Percentiles rank a stretch among this genome's conserved stretches.
phyloP scores from a whole-genome alignment of 2,888 invertebrate species.

The Leucania comma region DNA sequence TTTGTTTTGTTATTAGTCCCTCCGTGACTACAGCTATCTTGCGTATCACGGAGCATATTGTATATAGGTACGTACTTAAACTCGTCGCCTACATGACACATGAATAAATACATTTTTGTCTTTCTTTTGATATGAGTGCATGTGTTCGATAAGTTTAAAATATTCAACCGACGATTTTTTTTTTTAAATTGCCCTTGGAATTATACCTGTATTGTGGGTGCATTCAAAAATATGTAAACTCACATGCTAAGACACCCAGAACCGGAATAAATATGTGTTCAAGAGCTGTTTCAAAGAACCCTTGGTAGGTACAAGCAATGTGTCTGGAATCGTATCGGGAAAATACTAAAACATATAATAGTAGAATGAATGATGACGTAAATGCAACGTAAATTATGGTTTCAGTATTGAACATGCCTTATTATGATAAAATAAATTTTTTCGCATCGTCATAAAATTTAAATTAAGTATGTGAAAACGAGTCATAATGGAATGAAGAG shows the following conservation, averaged over 20 bases:
- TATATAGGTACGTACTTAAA: slow-evolving; percentile 7
- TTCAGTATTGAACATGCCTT: not conserved
- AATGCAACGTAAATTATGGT: not conserved
- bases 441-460: slow-evolving; percentile 1
- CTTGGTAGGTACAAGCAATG: not conserved
- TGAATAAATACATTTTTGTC: not conserved
- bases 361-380: not conserved
- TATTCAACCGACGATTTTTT: too few species aligned
- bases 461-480: slow-evolving; percentile 5
- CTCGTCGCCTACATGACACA: slow-evolving; percentile 12
- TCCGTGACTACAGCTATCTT: not conserved
- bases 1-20: not conserved
- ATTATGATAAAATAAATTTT: not conserved
- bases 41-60: not conserved
- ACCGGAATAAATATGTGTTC: not conserved
- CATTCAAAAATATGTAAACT: too few species aligned
- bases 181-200: not conserved
- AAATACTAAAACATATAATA: not conserved
- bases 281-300: not conserved
- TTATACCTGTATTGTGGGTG: too few species aligned
- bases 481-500: slow-evolving; percentile 19
- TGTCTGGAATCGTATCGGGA: not conserved
- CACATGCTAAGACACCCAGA: too few species aligned
- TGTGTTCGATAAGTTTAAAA: not conserved
- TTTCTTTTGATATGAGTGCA: not conserved